These are phyloP conservation scores for Onychostoma macrolepis DNA, from an alignment of 2,113 vertebrate genomes.

Conservation along the genomic window DNA sequence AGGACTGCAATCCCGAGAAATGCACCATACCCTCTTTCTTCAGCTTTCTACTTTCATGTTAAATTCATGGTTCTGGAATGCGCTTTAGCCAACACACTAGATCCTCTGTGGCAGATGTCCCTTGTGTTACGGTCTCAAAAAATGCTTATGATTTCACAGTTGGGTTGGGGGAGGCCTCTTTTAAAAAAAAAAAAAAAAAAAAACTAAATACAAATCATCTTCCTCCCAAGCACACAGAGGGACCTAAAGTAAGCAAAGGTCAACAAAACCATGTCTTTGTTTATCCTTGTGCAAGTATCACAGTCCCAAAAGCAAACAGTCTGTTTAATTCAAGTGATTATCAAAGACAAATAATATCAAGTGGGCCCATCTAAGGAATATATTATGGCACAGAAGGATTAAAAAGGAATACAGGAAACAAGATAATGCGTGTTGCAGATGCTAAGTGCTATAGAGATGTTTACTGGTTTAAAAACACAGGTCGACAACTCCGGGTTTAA, in stretches of 20 bases:
- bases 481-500: conserved; percentile 5
- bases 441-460: conserved; percentile 48
- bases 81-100: conserved; percentile 50
- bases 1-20: conserved; percentile 65
- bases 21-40: conserved; percentile 52
- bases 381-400: conserved; percentile 45
- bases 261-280: conserved; percentile 33
- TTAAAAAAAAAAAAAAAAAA: too few relatives aligned
- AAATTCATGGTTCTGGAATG: conserved; percentile 67
- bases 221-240: conserved; percentile 19
- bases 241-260: conserved; percentile 51
- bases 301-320: conserved; percentile 51
- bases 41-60: conserved; percentile 64
- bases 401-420: conserved; percentile 33
- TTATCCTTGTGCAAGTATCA: conserved; percentile 28
- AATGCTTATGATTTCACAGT: conserved; percentile 54
- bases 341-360: conserved; percentile 58
- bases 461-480: conserved; percentile 48
- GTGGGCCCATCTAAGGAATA: conserved; percentile 52
- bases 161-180: conserved; percentile 48
- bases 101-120: conserved; percentile 33
- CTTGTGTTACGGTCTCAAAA: conserved; percentile 52
- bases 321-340: conserved; percentile 55
- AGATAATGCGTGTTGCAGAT: conserved; percentile 48
- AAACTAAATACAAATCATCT: conserved; percentile 27